Conservation (phyloP, 2,113 vertebrate species). For the Xiphias gladius region DNA sequence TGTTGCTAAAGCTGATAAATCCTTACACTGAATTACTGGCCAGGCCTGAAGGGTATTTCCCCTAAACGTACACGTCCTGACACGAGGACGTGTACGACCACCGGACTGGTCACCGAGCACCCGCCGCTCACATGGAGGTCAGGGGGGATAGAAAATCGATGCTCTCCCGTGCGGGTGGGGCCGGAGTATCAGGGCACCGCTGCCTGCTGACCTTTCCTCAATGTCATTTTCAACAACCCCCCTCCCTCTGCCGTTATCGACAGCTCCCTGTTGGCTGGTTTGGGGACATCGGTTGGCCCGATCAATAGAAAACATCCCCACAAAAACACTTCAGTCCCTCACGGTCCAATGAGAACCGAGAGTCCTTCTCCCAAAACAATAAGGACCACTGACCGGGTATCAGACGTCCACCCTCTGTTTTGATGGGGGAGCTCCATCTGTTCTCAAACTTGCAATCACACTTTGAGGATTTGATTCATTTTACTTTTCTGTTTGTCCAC, state of each 20-base stretch:
- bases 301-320: slow-evolving; percentile 50
- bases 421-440: too few species aligned
- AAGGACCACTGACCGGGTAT: neutral
- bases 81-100: neutral
- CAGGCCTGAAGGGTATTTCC: too few species aligned
- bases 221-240: slow-evolving; percentile 41
- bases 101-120: neutral
- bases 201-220: slow-evolving; percentile 56
- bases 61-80: neutral
- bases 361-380: neutral
- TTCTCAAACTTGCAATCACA: too few species aligned
- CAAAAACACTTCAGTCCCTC: neutral
- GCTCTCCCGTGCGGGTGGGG: slow-evolving; percentile 9
- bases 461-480: too few species aligned
- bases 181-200: slow-evolving; percentile 5
- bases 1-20: too few species aligned
- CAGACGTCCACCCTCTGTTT: neutral
- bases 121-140: slow-evolving; percentile 18
- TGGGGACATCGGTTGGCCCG: slow-evolving; percentile 28
- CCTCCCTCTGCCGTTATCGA: slow-evolving; percentile 27
- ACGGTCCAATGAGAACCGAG: neutral
- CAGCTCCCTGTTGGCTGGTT: slow-evolving; percentile 24
- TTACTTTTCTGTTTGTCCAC: too few species aligned
- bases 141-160: slow-evolving; percentile 38
- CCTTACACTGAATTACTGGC: too few species aligned